phyloP scores from a whole-genome alignment of 2,797 vertebrate species.

The Rhodeus uyekii region DNA sequence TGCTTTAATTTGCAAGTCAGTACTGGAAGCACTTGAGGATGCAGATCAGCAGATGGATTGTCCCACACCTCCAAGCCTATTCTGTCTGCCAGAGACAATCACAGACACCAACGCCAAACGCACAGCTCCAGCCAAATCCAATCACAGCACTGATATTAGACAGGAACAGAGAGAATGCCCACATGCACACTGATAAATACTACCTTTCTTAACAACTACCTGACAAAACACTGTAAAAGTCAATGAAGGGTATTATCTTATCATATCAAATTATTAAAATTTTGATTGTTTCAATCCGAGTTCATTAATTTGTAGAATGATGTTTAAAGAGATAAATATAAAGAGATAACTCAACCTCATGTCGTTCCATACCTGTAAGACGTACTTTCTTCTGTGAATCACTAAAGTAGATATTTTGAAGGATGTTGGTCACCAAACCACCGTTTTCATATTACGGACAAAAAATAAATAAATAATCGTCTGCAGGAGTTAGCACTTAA shows the following conservation, averaged over 20 bases:
- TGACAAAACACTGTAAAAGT: neutral
- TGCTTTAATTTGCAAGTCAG: slow-evolving; percentile 33
- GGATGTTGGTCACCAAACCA: neutral
- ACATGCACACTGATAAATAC: neutral
- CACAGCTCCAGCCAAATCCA: slow-evolving; percentile 30
- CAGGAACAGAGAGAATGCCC: neutral
- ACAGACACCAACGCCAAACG: slow-evolving; percentile 29
- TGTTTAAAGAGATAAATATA: neutral
- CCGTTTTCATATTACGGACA: neutral
- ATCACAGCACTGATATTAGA: slow-evolving; percentile 34
- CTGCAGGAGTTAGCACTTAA: no score
- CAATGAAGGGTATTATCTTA: no score
- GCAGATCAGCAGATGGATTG: slow-evolving; percentile 24
- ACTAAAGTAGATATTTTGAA: neutral
- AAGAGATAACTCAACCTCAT: neutral
- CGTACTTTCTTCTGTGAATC: neutral
- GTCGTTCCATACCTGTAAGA: neutral
- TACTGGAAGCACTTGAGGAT: slow-evolving; percentile 10
- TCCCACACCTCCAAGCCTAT: slow-evolving; percentile 26
- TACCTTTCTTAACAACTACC: neutral
- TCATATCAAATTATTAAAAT: no score
- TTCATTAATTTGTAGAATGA: neutral
- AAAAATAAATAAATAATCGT: no score
- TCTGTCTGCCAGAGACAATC: slow-evolving; percentile 33
- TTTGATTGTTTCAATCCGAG: neutral